phyloP scores from a whole-genome alignment of 2,797 vertebrate species.

The Tachyglossus aculeatus region DNA sequence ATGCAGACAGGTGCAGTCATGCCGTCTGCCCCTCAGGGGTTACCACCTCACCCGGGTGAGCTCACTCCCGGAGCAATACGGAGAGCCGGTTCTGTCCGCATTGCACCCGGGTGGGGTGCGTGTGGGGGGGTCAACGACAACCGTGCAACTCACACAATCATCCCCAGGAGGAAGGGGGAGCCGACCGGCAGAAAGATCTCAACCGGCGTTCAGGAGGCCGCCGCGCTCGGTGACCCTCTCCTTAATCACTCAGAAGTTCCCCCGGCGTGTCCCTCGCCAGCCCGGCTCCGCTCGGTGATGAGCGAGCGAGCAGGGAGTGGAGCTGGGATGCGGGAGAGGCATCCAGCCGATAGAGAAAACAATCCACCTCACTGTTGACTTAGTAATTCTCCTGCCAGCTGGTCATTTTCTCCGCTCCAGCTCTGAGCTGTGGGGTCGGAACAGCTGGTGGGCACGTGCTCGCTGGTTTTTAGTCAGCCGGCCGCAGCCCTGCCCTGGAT shows the following conservation, averaged over 20 bases:
- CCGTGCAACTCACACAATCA: conserved; percentile 9
- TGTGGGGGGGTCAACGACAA: conserved; percentile 37
- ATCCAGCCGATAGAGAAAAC: background rate
- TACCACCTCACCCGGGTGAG: conserved; percentile 51
- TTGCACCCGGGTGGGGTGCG: conserved; percentile 31
- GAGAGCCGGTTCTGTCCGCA: conserved; percentile 69
- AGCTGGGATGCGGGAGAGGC: background rate
- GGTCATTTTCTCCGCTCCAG: background rate
- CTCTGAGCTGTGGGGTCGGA: background rate
- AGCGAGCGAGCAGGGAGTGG: background rate
- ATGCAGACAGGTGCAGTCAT: conserved; percentile 30
- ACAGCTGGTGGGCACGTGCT: background rate
- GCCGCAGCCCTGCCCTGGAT: background rate
- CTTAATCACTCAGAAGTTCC: conserved; percentile 62
- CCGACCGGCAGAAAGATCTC: conserved; percentile 40
- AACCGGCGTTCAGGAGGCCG: conserved; percentile 58
- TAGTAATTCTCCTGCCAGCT: fast-evolving
- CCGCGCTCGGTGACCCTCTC: conserved; percentile 52
- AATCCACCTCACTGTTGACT: fast-evolving
- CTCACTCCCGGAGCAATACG: conserved; percentile 57
- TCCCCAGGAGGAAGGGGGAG: conserved; percentile 33
- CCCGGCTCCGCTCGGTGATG: background rate
- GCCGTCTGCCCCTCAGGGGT: conserved; percentile 39
- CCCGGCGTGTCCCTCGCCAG: conserved; percentile 63
- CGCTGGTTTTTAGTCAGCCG: background rate